Conservation (phyloP, 2,888 invertebrate species). For the Ichneumon xanthorius region DNA sequence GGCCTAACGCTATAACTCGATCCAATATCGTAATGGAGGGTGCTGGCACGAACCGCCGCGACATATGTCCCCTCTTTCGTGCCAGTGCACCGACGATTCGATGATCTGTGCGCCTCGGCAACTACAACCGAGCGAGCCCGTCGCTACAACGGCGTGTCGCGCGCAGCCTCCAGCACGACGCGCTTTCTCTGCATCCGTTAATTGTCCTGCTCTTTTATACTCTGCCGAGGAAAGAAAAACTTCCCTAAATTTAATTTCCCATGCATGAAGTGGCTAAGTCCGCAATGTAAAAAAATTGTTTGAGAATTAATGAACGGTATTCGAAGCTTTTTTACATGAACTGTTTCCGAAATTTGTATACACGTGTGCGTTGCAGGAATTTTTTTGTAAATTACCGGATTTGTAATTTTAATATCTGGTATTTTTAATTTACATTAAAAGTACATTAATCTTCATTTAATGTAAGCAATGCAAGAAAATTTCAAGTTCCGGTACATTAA, state of each 20-base stretch:
- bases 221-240: slow-evolving; percentile 7
- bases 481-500: too few relatives aligned
- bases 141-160: slow-evolving; percentile 53
- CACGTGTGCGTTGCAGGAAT: too few relatives aligned
- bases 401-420: too few relatives aligned
- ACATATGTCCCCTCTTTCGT: slow-evolving; percentile 81
- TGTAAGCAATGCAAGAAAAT: too few relatives aligned
- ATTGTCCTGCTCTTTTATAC: slow-evolving; percentile 63
- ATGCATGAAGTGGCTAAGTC: too few relatives aligned
- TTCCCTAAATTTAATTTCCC: not conserved
- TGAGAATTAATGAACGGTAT: too few relatives aligned
- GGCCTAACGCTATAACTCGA: slow-evolving; percentile 76
- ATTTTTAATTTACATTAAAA: too few relatives aligned
- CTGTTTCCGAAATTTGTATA: too few relatives aligned
- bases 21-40: slow-evolving; percentile 82
- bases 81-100: slow-evolving; percentile 80
- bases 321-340: too few relatives aligned
- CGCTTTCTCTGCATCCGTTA: slow-evolving; percentile 49
- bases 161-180: slow-evolving; percentile 39
- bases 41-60: slow-evolving; percentile 73
- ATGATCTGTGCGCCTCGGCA: slow-evolving; percentile 75
- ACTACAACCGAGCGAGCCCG: slow-evolving; percentile 36
- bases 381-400: too few relatives aligned
- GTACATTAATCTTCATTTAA: too few relatives aligned
- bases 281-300: too few relatives aligned